Conservation (phyloP, 2,888 invertebrate genomes). For the Athalia rosae region DNA sequence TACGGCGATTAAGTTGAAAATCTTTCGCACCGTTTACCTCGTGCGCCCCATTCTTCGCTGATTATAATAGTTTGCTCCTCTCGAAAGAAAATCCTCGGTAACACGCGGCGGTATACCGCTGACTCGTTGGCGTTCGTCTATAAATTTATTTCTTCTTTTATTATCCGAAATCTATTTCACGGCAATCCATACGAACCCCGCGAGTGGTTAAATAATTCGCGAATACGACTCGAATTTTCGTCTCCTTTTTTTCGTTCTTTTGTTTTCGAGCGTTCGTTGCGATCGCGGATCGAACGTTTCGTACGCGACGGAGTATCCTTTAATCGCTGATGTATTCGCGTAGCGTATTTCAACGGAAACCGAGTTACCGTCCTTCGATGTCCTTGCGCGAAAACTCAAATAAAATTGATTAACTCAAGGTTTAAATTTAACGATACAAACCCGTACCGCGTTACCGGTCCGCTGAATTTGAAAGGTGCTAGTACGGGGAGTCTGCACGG, state of each 20-base stretch:
- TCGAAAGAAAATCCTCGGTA: too few species aligned
- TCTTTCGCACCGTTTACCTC: conserved; percentile 4
- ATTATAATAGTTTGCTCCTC: background rate
- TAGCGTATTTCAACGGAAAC: background rate
- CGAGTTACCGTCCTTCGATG: background rate
- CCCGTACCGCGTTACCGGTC: conserved; percentile 8
- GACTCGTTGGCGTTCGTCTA: too few species aligned
- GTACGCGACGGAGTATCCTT: too few species aligned
- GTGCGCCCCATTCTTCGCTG: background rate
- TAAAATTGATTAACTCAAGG: conserved; percentile 33
- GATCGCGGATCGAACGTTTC: background rate
- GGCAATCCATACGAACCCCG: background rate
- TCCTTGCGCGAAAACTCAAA: background rate
- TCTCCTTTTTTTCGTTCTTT: background rate
- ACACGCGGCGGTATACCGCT: too few species aligned
- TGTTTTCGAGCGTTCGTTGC: background rate
- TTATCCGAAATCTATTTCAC: background rate
- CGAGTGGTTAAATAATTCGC: background rate
- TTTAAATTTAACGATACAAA: conserved; percentile 7
- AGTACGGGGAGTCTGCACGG: background rate
- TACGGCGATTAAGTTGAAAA: conserved; percentile 27
- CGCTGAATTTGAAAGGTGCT: conserved; percentile 14
- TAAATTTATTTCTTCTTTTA: too few species aligned
- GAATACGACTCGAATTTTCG: background rate
- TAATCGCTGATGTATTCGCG: background rate